phyloP scores from a whole-genome alignment of 2,113 vertebrate species.

The Pseudolaguvia tuberculata region DNA sequence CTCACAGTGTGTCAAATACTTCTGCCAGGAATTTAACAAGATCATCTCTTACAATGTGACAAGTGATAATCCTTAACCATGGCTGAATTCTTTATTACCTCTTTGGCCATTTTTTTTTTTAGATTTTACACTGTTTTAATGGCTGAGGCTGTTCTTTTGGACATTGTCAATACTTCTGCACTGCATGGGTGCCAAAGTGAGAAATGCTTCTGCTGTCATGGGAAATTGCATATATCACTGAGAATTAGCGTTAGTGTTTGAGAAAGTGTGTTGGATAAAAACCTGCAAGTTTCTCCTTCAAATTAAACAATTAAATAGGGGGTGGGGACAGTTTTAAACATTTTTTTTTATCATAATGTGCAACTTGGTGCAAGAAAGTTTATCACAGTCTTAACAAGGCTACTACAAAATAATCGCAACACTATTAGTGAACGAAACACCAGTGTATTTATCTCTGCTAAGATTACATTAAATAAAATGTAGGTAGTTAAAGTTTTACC shows the following conservation, averaged over 20 bases:
- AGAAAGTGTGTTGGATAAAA: not conserved
- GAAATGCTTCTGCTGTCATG: not conserved
- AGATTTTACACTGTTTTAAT: not conserved
- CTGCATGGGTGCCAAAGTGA: not conserved
- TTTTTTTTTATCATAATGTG: too few species aligned
- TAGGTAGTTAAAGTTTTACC: too few species aligned
- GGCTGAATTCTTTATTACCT: not conserved
- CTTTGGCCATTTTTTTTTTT: too few species aligned
- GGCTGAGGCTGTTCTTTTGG: not conserved
- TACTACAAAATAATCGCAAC: too few species aligned
- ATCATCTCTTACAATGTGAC: not conserved
- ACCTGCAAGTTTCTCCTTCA: not conserved
- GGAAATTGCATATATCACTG: not conserved
- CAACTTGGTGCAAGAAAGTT: too few species aligned
- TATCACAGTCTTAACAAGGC: too few species aligned
- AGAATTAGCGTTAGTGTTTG: not conserved
- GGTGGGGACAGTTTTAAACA: too few species aligned
- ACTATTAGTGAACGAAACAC: too few species aligned
- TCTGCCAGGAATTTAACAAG: too few species aligned
- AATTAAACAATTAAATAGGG: not conserved
- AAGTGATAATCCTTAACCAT: not conserved
- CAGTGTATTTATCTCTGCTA: too few species aligned
- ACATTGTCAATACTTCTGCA: not conserved
- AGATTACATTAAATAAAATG: too few species aligned
- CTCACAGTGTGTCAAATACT: not conserved